phyloP scores from a whole-genome alignment of 2,797 vertebrate species.

The Acanthurus tractus region DNA sequence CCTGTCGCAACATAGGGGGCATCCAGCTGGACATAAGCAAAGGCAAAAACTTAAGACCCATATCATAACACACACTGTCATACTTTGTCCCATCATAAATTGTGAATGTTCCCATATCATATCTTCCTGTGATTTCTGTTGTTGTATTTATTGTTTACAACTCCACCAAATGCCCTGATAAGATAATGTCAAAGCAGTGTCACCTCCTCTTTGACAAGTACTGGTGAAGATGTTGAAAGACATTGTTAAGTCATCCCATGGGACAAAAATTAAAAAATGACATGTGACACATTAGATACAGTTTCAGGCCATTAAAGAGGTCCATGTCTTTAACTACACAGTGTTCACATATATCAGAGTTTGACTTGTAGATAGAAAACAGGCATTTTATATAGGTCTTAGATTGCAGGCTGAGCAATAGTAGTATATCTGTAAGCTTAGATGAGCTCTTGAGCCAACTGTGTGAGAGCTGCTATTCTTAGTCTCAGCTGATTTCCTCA shows the following conservation, averaged over 20 bases:
- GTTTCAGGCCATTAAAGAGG: neutral
- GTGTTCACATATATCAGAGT: neutral
- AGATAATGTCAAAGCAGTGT: neutral
- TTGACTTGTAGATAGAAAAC: neutral
- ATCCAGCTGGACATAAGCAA: conserved; percentile 10
- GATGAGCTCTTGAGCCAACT: conserved; percentile 17
- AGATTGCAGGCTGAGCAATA: neutral
- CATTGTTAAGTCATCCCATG: neutral
- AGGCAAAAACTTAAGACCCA: neutral
- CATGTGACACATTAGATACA: neutral
- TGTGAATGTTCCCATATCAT: neutral
- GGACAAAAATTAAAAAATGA: neutral
- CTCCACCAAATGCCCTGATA: neutral
- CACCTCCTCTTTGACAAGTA: too few relatives aligned
- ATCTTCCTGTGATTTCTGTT: neutral
- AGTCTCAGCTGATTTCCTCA: conserved; percentile 38
- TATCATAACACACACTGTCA: neutral
- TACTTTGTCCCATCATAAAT: neutral
- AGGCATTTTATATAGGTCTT: neutral
- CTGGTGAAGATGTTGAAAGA: neutral
- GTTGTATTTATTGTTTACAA: neutral
- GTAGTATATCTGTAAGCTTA: neutral
- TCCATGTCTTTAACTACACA: neutral
- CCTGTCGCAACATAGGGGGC: conserved; percentile 44
- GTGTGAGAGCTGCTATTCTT: conserved; percentile 47